Conservation (phyloP, 30 jellyfish, hydroid and myxozoan species). For the Turritopsis dohrnii region DNA sequence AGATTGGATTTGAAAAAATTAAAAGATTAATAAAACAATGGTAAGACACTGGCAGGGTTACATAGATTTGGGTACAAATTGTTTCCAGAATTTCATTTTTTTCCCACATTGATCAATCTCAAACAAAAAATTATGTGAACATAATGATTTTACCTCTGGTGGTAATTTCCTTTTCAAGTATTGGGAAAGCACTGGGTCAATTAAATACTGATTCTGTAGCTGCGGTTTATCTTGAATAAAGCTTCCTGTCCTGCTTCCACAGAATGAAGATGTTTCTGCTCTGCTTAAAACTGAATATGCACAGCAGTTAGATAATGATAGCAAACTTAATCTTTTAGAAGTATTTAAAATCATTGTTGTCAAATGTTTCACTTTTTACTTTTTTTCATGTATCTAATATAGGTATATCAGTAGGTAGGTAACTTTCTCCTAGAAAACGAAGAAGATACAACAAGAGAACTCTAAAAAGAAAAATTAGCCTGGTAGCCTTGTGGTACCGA, state of each 20-base stretch:
- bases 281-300: background rate
- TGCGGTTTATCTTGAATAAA: conserved; percentile 64
- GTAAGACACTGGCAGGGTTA: too few relatives aligned
- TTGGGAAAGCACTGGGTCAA: conserved; percentile 44
- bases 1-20: too few relatives aligned
- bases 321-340: background rate
- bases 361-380: too few relatives aligned
- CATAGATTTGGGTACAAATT: too few relatives aligned
- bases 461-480: too few relatives aligned
- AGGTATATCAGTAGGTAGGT: background rate
- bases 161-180: conserved; percentile 42
- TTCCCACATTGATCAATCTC: too few relatives aligned
- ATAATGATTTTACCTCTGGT: conserved; percentile 14
- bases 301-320: background rate
- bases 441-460: too few relatives aligned
- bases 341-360: background rate
- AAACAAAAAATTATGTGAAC: background rate
- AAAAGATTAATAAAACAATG: too few relatives aligned
- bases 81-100: too few relatives aligned
- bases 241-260: conserved; percentile 47
- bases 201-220: conserved; percentile 49
- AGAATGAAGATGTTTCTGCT: background rate
- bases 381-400: too few relatives aligned
- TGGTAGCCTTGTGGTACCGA: too few relatives aligned
- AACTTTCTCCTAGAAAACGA: background rate